Conservation (phyloP, 53 echinoderm and acorn worm species). For the Henricia sp. region DNA sequence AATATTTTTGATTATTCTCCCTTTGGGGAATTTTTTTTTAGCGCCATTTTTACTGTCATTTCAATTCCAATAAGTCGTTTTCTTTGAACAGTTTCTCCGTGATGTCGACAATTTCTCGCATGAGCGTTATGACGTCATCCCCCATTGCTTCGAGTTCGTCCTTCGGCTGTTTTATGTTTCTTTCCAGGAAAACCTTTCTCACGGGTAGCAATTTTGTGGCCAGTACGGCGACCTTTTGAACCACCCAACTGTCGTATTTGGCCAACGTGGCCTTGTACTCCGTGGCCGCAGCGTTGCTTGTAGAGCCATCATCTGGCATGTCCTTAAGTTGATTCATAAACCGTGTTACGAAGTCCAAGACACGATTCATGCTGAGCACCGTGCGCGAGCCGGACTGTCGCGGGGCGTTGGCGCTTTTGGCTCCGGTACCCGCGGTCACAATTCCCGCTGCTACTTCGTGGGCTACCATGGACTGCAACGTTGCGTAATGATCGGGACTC, state of each 20-base stretch:
- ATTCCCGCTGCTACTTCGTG: conserved; percentile 72
- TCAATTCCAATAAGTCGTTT: conserved; percentile 64
- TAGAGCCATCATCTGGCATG: conserved; percentile 52
- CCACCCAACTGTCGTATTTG: conserved; percentile 75
- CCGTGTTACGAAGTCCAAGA: conserved; percentile 78
- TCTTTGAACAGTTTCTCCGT: conserved; percentile 58
- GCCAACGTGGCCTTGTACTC: conserved; percentile 74
- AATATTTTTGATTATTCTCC: neutral
- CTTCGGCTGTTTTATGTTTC: conserved; percentile 57
- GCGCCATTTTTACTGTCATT: neutral
- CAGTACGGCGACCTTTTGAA: conserved; percentile 77
- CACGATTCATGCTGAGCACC: conserved; percentile 72
- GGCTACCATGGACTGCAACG: conserved; percentile 72
- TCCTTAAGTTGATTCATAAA: conserved; percentile 61
- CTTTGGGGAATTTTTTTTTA: no score
- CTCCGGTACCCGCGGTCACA: no score
- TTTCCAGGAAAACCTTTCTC: conserved; percentile 59
- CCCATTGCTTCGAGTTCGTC: conserved; percentile 60
- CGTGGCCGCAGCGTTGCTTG: conserved; percentile 63
- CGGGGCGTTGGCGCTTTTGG: conserved; percentile 51
- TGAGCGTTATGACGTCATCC: conserved; percentile 16
- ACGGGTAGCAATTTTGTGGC: conserved; percentile 77
- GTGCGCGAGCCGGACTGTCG: conserved; percentile 76
- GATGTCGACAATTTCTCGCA: conserved; percentile 65
- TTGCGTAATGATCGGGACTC: conserved; percentile 64